Percentiles rank a stretch among this genome's conserved stretches.
phyloP scores from a whole-genome alignment of 2,888 invertebrate genomes.

The Heliconius erato region DNA sequence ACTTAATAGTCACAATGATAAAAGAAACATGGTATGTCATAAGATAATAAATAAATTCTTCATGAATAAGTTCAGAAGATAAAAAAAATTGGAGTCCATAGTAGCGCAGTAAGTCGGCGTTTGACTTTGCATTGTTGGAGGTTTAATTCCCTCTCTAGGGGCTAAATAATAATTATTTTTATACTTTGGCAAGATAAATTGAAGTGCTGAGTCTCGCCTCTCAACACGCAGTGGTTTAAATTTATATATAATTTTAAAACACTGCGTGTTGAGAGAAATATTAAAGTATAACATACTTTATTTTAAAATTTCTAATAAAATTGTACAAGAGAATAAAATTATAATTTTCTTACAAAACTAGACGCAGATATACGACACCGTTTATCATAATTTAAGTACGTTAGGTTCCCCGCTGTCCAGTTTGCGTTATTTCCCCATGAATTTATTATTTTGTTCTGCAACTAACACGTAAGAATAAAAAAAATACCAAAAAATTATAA shows the following conservation, averaged over 20 bases:
- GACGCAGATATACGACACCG: constrained; percentile 33
- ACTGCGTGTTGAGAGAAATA: not conserved
- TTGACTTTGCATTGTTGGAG: not conserved
- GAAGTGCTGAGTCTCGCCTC: not conserved
- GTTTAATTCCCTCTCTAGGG: not conserved
- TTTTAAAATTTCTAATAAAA: not conserved
- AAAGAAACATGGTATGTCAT: too few relatives aligned
- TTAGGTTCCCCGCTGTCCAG: constrained; percentile 33
- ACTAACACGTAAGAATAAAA: constrained; percentile 3
- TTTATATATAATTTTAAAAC: too few relatives aligned
- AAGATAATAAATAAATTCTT: too few relatives aligned
- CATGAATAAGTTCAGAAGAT: too few relatives aligned
- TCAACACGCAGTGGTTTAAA: not conserved
- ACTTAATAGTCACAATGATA: too few relatives aligned
- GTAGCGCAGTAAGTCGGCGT: too few relatives aligned
- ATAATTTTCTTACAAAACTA: constrained; percentile 27
- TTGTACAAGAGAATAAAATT: constrained; percentile 28
- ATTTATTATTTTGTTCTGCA: constrained; percentile 27
- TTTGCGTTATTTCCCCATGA: constrained; percentile 25
- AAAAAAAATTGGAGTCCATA: too few relatives aligned
- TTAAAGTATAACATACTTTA: not conserved
- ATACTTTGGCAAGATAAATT: not conserved
- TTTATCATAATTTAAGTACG: constrained; percentile 39
- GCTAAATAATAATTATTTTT: not conserved
- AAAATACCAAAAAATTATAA: too few relatives aligned